These are phyloP conservation scores for Elachura formosa DNA, from an alignment of 2,113 vertebrate genomes.

Conservation along the genomic window DNA sequence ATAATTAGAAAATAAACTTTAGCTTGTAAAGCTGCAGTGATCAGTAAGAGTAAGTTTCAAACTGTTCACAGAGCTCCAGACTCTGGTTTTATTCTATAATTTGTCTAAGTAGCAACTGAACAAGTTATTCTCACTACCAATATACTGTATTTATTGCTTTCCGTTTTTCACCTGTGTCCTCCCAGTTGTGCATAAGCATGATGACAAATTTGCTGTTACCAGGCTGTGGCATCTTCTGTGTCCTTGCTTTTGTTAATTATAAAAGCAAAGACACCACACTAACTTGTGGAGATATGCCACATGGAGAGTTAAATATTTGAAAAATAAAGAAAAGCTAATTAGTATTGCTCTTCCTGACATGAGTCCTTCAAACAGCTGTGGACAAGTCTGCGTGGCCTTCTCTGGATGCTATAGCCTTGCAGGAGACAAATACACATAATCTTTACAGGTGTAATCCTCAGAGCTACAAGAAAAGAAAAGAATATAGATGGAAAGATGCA, in stretches of 20 bases:
- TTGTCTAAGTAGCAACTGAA: background rate
- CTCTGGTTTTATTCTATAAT: background rate
- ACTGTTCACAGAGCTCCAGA: background rate
- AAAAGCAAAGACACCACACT: background rate
- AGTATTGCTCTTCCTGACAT: background rate
- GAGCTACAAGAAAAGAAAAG: background rate
- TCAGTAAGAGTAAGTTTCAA: background rate
- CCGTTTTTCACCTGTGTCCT: background rate
- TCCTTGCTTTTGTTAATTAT: background rate
- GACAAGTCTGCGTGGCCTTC: background rate
- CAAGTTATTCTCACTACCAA: background rate
- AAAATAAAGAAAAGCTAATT: background rate
- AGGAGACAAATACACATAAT: background rate
- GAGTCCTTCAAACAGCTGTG: background rate
- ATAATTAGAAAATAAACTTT: background rate
- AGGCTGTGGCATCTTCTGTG: background rate
- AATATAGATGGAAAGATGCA: background rate
- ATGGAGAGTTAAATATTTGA: background rate
- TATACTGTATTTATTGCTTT: background rate
- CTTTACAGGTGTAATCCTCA: background rate
- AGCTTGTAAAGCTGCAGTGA: background rate
- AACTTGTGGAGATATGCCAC: background rate
- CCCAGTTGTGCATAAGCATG: background rate
- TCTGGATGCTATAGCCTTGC: background rate
- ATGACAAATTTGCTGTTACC: background rate